phyloP scores from a whole-genome alignment of 1,140 invertebrate genomes.

The Penaeus chinensis region DNA sequence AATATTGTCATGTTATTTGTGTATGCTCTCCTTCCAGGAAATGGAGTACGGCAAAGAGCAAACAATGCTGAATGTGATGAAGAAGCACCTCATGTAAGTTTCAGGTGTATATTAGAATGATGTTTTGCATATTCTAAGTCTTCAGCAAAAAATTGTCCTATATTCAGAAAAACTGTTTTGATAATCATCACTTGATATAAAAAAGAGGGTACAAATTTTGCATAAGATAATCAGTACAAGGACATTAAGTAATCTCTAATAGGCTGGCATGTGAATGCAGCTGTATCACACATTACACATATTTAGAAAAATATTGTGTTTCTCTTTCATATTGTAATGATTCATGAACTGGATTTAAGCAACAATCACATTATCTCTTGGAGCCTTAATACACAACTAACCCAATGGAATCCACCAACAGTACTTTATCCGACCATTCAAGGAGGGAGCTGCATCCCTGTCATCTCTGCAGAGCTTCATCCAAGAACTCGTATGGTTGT shows the following conservation, averaged over 20 bases:
- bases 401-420: not conserved
- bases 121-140: too few relatives aligned
- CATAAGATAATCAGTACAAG: too few relatives aligned
- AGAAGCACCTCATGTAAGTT: constrained; percentile 36
- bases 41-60: constrained; percentile 39
- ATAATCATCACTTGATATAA: not conserved
- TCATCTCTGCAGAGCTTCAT: constrained; percentile 21
- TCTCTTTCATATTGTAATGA: too few relatives aligned
- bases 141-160: too few relatives aligned
- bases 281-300: too few relatives aligned
- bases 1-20: not conserved
- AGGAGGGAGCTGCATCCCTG: constrained; percentile 17
- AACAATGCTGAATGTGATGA: constrained; percentile 7
- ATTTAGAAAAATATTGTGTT: too few relatives aligned
- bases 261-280: too few relatives aligned
- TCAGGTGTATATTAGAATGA: too few relatives aligned
- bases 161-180: not conserved
- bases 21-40: not conserved
- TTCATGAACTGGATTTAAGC: too few relatives aligned
- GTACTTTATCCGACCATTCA: constrained; percentile 51
- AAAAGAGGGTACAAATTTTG: not conserved
- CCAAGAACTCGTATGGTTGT: constrained; percentile 33
- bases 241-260: too few relatives aligned
- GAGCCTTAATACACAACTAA: too few relatives aligned
- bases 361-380: too few relatives aligned